Base-by-base conservation (phyloP, 2,113 vertebrate genomes). In the Corythoichthys haematopterus region DNA sequence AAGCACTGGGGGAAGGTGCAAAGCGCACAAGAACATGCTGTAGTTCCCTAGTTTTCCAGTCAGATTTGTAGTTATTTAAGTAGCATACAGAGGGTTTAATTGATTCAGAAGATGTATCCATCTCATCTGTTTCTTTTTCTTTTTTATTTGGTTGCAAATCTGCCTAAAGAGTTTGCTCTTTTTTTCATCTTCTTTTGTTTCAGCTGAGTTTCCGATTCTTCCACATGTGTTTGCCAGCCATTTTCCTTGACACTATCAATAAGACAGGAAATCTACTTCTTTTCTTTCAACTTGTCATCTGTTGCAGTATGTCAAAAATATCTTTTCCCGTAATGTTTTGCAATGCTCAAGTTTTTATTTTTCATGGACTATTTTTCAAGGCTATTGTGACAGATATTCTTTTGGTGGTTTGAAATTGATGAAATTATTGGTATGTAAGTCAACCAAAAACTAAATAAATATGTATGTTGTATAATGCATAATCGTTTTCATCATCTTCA, bases 121-220 rank as follows among this genome's bases (percentile, higher is more conserved):
- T 48, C 66, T 69, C 37, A 61, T 11, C 43, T 15, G 20, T 14
- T 64, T 57, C 51, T 60, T 12, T 9, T 12, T 2, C 36, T 58
- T 37, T 6, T 51, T 35, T 12, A 33, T 46, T 43, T 40, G 38
- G 50, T 63, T 59, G 33, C 3, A 38, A 43, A 15, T 71, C 37
- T 47, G 46, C 63, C 12, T 40, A 37, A 70, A 43, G 52, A 15
- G 50, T 7, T 28, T 55, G 20, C 14, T 28, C 1, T 38, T 60
- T 66, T 64, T 51, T 9, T 52, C 64, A 20, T 65, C 33, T 12
- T 35, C 4, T 55, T 8, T 40, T 40, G 58, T 55, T 40, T 48
- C 45, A 70, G 69, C 65, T 40, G n/a, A 62, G n/a, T 43, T 78
- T 73, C 62, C 69, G 13, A 63, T 78, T 72, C 69, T 72, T 70